Evolutionary conservation across 2,888 invertebrate genomes (phyloP).

Genomic region (Pammene aurita): DNA sequence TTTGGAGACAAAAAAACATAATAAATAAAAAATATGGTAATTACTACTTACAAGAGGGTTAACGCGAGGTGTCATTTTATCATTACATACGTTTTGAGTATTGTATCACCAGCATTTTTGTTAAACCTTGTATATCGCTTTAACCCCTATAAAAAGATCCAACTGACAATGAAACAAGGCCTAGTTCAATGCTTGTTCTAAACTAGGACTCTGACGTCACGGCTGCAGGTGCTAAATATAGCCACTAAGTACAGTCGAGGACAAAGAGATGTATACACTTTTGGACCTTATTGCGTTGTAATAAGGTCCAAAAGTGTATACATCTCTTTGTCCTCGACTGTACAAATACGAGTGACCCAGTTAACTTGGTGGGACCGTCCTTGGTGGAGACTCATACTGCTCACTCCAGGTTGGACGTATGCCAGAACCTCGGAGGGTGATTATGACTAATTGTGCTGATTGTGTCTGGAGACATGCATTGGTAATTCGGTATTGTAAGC

Average conservation of each 20-base stretch:
- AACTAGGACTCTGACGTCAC: slow-evolving; percentile 67
- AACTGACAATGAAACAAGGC: slow-evolving; percentile 14
- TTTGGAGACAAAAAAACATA: too few relatives aligned
- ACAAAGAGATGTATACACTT: too few relatives aligned
- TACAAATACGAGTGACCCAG: slow-evolving; percentile 58
- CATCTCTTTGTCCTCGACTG: too few relatives aligned
- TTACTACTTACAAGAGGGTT: too few relatives aligned
- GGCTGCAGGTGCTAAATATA: slow-evolving; percentile 59
- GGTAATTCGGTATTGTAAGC: background rate
- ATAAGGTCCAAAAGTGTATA: too few relatives aligned
- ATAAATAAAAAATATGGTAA: too few relatives aligned
- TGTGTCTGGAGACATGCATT: slow-evolving; percentile 1
- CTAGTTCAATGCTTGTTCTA: slow-evolving; percentile 35
- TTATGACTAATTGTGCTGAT: slow-evolving; percentile 8
- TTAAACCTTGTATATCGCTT: too few relatives aligned
- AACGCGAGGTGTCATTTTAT: too few relatives aligned
- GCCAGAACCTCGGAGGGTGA: slow-evolving; percentile 34
- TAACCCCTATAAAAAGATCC: background rate
- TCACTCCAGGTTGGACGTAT: slow-evolving; percentile 27
- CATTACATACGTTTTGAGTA: too few relatives aligned
- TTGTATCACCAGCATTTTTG: too few relatives aligned
- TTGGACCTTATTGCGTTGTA: too few relatives aligned
- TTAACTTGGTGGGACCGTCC: slow-evolving; percentile 43
- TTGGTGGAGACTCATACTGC: slow-evolving; percentile 28
- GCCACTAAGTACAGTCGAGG: slow-evolving; percentile 48